Conservation (phyloP, 2,888 invertebrate genomes). For the Stenoptilia bipunctidactyla region DNA sequence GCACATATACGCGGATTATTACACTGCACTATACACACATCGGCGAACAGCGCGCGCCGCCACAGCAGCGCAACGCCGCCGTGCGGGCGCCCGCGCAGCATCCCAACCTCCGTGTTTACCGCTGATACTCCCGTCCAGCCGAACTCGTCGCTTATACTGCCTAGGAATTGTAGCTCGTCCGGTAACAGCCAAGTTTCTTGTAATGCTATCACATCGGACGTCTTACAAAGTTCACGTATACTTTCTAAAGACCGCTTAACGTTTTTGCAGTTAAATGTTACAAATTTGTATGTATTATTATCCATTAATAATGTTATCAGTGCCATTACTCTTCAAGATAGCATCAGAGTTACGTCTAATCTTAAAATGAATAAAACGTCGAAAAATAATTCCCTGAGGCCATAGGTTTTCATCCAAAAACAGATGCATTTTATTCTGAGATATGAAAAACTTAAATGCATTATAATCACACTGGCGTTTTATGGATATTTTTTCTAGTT, state of each 20-base stretch:
- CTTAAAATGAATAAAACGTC: constrained; percentile 9
- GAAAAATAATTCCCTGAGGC: constrained; percentile 10
- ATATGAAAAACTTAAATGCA: constrained; percentile 10
- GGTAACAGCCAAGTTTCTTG: not conserved
- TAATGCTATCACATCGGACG: not conserved
- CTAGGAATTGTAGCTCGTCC: not conserved
- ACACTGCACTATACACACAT: not conserved
- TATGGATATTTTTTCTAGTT: not conserved
- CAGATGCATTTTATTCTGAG: constrained; percentile 5
- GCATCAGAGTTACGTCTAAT: not conserved
- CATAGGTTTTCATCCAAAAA: constrained; percentile 10
- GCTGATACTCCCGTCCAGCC: not conserved
- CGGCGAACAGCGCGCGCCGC: not conserved
- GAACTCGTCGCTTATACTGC: not conserved
- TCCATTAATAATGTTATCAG: not conserved
- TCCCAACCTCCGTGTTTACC: not conserved
- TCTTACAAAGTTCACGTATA: not conserved
- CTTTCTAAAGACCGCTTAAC: not conserved
- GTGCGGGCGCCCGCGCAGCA: not conserved
- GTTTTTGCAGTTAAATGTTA: not conserved
- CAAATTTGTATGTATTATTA: not conserved
- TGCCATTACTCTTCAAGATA: not conserved
- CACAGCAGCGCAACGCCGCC: not conserved
- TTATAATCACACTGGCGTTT: constrained; percentile 3
- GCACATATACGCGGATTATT: not conserved